Evolutionary conservation across 2,888 invertebrate genomes (phyloP), one percentile per base, ranked within the genome.

Genomic region (Polyommatus icarus): DNA sequence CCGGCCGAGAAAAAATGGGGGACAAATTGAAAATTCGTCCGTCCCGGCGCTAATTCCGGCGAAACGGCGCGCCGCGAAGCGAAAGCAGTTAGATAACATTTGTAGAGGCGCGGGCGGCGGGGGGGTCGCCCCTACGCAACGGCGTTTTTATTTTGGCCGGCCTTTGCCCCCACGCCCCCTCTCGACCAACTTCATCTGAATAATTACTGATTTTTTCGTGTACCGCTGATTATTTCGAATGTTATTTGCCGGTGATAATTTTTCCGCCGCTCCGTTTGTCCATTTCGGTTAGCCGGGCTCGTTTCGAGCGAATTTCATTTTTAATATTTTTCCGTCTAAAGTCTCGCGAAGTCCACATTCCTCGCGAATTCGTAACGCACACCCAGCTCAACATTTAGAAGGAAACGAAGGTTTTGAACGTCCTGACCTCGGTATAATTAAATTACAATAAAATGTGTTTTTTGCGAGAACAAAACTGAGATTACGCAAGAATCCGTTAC

Each of bases 181-280:
- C 85, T 91, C 92, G 93, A 93, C 93, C 93, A 92, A 94, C 94
- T 93, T 94, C 93, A 94, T 94, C 94, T 93, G 94, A 94, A 94
- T 94, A 94, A 94, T 94, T 94, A 94, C 93, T 93, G 93, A 93
- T 94, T 93, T 94, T 94, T 93, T 91, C 92, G 92, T 93, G 93
- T 93, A 91, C 93, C 92, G 91, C 94, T 94, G 93, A 94, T 94
- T 93, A 94, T 93, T 91, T 93, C 90, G 92, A 93, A 92, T 93
- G 93, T 93, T 93, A 92, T 93, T 93, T 92, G 93, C 91, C 91
- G 91, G 92, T 91, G 93, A 92, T 93, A 91, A 92, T 91, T 91
- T 91, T 90, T 89, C 87, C 88, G 88, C 89, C 89, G 87, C 89
- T 91, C 91, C 91, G 90, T 92, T 91, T 90, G 90, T 86, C 87